These are phyloP conservation scores for Polypedilum pembai DNA, from an alignment of 1,140 invertebrate genomes.

Conservation along the genomic window DNA sequence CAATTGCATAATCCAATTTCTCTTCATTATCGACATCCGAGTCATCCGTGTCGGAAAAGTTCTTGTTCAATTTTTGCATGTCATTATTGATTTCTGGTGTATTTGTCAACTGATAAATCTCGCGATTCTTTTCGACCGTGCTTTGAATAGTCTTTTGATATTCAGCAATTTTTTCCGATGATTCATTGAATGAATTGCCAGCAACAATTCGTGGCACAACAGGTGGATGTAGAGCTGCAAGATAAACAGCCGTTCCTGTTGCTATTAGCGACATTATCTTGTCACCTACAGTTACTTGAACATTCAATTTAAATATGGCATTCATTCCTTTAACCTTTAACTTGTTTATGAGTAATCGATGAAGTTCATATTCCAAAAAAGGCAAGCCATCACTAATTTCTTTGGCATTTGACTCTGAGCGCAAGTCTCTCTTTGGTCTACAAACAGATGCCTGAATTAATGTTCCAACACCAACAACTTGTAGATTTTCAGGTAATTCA, in stretches of 20 bases:
- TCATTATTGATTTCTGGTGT: slow-evolving; percentile 33
- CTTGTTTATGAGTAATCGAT: slow-evolving; percentile 85
- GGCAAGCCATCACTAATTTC: slow-evolving; percentile 90
- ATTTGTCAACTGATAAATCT: slow-evolving; percentile 57
- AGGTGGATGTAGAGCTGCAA: slow-evolving; percentile 65
- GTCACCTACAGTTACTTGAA: slow-evolving; percentile 82
- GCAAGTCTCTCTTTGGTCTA: slow-evolving; percentile 67
- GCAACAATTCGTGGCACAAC: slow-evolving; percentile 58
- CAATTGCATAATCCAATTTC: slow-evolving; percentile 65
- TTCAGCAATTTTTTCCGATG: slow-evolving; percentile 53
- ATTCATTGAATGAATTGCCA: slow-evolving; percentile 54
- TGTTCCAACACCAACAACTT: slow-evolving; percentile 65
- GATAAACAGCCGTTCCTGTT: slow-evolving; percentile 75
- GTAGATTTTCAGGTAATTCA: slow-evolving; percentile 68
- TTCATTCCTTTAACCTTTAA: slow-evolving; percentile 90
- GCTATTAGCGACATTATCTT: slow-evolving; percentile 78
- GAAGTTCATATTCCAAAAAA: slow-evolving; percentile 92
- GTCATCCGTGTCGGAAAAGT: slow-evolving; percentile 55
- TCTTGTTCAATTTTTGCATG: slow-evolving; percentile 29
- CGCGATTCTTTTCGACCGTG: slow-evolving; percentile 59
- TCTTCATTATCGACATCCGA: slow-evolving; percentile 57
- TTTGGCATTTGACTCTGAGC: slow-evolving; percentile 81
- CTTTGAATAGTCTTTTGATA: slow-evolving; percentile 58
- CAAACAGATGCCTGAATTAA: slow-evolving; percentile 73
- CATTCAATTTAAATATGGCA: slow-evolving; percentile 75